Evolutionary conservation across 2,113 vertebrate species (phyloP), one percentile per base, ranked within the genome.

Genomic region (Poeciliopsis occidentalis): DNA sequence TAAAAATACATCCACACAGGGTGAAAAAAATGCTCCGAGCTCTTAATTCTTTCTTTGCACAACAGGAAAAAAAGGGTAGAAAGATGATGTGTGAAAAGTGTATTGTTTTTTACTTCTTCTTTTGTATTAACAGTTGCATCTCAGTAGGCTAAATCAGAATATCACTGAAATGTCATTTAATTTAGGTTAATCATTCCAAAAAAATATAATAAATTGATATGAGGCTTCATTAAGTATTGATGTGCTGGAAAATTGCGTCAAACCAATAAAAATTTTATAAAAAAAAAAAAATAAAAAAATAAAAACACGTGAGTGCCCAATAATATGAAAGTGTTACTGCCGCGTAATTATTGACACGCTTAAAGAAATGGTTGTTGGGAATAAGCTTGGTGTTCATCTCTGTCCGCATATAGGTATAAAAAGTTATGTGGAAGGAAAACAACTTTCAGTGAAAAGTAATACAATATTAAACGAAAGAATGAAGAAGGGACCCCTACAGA

Each of bases 1-100:
- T 90, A 91, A 92, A 93, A 94, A 92, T 91, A 91, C 71, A 78
- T 73, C 84, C 83, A 34, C 13, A 47, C 29, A 54, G 30, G 19
- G 13, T 57, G 83, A 74, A 65, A 78, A 29, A 64, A 71, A 24
- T 11, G 71, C 75, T 79, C 71, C 90, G 79, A 90, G 90, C 84
- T 88, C 84, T 67, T 62, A 13, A 37, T 17, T 44, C 12, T 66
- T 22, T 26, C 13, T 64, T 69, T 90, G 75, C 24, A 10, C 79
- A 80, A 78, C 84, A 81, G 64, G 51, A 75, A 31, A 76, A 67
- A 47, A 71, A 65, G 61, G 27, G 67, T 31, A 76, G 32, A 77
- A 4, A 79, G 75, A 85, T 86, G 78, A 24, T 76, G 26, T 66
- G 62, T 22, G 24, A n/a, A 57, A 24, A 10, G 22, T 41, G 17